phyloP scores from a whole-genome alignment of 1,140 invertebrate species.

The Caenorhabditis briggsae region DNA sequence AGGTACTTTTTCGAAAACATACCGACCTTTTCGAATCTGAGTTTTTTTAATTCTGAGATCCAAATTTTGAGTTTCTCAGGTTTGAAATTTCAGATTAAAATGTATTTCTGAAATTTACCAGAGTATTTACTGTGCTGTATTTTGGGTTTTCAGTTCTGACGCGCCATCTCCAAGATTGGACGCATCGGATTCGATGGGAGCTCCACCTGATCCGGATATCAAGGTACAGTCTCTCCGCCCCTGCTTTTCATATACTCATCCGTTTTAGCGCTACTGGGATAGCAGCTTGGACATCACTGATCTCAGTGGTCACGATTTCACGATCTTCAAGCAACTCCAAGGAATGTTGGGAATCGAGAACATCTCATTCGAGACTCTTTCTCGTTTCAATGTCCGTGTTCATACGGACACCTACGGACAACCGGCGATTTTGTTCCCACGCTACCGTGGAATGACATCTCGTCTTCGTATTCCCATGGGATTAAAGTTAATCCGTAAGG shows the following conservation, averaged over 20 bases:
- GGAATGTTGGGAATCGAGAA: slow-evolving; percentile 59
- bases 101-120: too few relatives aligned
- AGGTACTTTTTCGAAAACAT: too few relatives aligned
- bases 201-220: slow-evolving; percentile 40
- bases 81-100: too few relatives aligned
- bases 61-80: too few relatives aligned
- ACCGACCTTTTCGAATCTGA: too few relatives aligned
- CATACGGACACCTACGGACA: slow-evolving; percentile 77
- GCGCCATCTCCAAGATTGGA: slow-evolving; percentile 47
- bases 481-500: slow-evolving; percentile 73
- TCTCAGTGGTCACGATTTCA: slow-evolving; percentile 43
- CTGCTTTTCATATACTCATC: neutral
- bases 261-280: slow-evolving; percentile 40
- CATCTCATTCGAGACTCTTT: slow-evolving; percentile 73
- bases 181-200: slow-evolving; percentile 13
- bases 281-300: slow-evolving; percentile 56
- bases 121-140: neutral
- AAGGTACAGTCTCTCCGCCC: neutral
- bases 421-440: slow-evolving; percentile 73
- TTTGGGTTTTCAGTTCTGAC: slow-evolving; percentile 52
- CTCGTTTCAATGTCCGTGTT: slow-evolving; percentile 72
- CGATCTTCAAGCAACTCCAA: slow-evolving; percentile 45
- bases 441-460: slow-evolving; percentile 70
- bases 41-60: too few relatives aligned
- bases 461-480: slow-evolving; percentile 71